Evolutionary conservation across 2,888 invertebrate genomes (phyloP).

Genomic region (Cheilosia impressa): DNA sequence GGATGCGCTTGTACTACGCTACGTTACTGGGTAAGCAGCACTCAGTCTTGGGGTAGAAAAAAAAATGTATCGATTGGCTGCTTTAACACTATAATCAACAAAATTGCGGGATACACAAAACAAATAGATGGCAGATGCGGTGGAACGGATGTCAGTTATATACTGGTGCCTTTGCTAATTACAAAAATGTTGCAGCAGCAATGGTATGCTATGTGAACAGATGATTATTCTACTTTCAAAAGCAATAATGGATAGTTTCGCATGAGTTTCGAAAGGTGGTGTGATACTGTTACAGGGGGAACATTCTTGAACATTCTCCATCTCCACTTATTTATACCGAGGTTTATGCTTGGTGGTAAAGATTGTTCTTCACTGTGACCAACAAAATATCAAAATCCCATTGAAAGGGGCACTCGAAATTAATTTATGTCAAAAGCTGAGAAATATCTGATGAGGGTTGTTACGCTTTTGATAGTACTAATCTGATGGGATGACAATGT

Average conservation of each 20-base stretch:
- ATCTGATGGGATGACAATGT: no score
- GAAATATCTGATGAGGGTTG: no score
- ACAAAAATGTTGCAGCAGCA: slow-evolving; percentile 42
- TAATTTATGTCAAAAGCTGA: no score
- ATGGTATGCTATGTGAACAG: slow-evolving; percentile 25
- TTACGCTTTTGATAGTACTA: no score
- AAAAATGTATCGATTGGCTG: slow-evolving; percentile 53
- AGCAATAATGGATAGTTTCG: background rate
- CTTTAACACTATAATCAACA: slow-evolving; percentile 70
- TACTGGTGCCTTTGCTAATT: slow-evolving; percentile 54
- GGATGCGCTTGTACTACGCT: slow-evolving; percentile 59
- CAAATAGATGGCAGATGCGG: slow-evolving; percentile 49
- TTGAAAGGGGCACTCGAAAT: no score
- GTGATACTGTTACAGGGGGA: background rate
- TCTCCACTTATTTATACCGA: background rate
- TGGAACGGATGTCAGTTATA: slow-evolving; percentile 45
- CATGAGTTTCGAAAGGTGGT: background rate
- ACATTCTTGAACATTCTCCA: background rate
- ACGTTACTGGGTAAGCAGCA: slow-evolving; percentile 55
- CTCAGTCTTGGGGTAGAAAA: slow-evolving; percentile 28
- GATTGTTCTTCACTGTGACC: no score
- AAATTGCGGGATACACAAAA: slow-evolving; percentile 61
- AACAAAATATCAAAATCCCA: no score
- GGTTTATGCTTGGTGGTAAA: no score
- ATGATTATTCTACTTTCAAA: slow-evolving; percentile 9